Conservation (phyloP, 2,113 vertebrate genomes). For the Corythaeola cristata region DNA sequence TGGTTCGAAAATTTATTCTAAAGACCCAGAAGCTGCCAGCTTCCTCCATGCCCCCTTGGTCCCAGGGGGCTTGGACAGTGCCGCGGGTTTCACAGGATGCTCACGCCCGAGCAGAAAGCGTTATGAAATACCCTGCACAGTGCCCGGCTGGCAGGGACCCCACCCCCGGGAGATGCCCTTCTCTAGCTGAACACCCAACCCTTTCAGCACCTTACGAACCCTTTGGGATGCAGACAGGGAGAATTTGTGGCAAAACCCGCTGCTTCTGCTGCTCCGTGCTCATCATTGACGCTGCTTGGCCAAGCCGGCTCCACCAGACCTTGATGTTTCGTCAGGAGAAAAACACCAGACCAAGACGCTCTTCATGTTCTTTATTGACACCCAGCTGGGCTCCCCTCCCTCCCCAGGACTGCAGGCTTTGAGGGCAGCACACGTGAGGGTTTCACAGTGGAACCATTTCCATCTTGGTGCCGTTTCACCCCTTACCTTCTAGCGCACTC, state of each 20-base stretch:
- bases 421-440: not conserved
- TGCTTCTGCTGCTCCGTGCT: accelerated
- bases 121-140: not conserved
- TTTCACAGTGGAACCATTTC: not conserved
- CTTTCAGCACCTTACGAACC: not conserved
- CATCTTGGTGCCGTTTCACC: not conserved
- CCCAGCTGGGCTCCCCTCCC: accelerated
- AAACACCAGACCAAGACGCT: not conserved
- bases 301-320: accelerated
- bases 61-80: accelerated
- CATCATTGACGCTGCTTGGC: not conserved
- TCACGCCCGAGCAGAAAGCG: not conserved
- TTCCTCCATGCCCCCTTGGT: accelerated
- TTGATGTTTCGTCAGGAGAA: not conserved
- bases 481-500: accelerated
- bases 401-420: too few species aligned
- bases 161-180: too few species aligned
- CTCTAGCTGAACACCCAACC: not conserved
- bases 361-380: not conserved
- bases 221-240: not conserved
- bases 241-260: not conserved
- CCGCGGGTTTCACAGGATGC: not conserved
- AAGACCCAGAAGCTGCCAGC: not conserved
- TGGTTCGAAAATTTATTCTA: not conserved
- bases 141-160: too few species aligned